These are phyloP conservation scores for Phoeniculus purpureus DNA, from an alignment of 2,797 vertebrate genomes.

Conservation along the genomic window DNA sequence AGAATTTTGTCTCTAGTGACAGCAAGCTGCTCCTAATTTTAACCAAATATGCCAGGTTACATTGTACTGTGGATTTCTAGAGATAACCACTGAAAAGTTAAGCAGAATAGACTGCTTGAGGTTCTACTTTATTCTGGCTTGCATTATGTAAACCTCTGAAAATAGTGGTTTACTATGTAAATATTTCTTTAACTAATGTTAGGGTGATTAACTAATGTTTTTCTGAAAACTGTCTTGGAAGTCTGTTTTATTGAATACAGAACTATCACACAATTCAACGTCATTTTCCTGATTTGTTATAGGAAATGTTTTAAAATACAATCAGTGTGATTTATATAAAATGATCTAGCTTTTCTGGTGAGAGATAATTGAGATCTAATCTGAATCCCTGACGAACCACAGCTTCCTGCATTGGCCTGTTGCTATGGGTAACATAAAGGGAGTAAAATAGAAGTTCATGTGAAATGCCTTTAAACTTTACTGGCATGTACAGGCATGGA, in stretches of 20 bases:
- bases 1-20: slow-evolving; percentile 7
- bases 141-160: slow-evolving; percentile 56
- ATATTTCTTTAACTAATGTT: slow-evolving; percentile 59
- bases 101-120: background rate
- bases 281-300: slow-evolving; percentile 56
- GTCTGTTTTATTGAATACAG: slow-evolving; percentile 55
- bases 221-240: slow-evolving; percentile 43
- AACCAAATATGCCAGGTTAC: background rate
- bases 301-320: slow-evolving; percentile 69
- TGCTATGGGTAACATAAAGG: slow-evolving; percentile 80
- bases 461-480: slow-evolving; percentile 79
- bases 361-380: slow-evolving; percentile 73
- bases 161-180: slow-evolving; percentile 66
- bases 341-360: slow-evolving; percentile 58
- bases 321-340: slow-evolving; percentile 72
- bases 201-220: slow-evolving; percentile 41
- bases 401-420: slow-evolving; percentile 78
- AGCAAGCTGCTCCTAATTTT: background rate
- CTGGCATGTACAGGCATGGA: slow-evolving; percentile 87
- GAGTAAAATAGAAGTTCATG: slow-evolving; percentile 78
- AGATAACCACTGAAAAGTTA: slow-evolving; percentile 12
- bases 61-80: background rate
- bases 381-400: slow-evolving; percentile 76
- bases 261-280: background rate
- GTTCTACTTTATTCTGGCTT: slow-evolving; percentile 43